phyloP scores from a whole-genome alignment of 92 coral and sea anemone species.

The Zoanthus sociatus region DNA sequence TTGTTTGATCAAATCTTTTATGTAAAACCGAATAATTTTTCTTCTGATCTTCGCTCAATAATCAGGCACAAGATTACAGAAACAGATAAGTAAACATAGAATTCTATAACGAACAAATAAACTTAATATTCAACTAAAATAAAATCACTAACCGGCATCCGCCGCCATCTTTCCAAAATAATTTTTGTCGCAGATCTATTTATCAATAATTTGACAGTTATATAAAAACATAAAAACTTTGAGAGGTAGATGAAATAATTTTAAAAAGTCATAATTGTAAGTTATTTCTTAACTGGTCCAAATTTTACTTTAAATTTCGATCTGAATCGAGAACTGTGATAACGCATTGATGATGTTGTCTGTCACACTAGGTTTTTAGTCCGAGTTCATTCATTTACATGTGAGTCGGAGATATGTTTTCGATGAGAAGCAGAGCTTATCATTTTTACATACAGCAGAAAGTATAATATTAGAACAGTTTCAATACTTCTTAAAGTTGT shows the following conservation, averaged over 20 bases:
- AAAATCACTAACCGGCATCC: neutral
- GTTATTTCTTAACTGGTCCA: neutral
- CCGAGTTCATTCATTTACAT: neutral
- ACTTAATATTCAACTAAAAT: neutral
- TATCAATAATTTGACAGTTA: neutral
- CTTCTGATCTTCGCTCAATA: neutral
- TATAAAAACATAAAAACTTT: neutral
- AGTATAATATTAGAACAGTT: neutral
- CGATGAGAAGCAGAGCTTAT: neutral
- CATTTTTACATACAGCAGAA: neutral
- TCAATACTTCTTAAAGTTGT: neutral
- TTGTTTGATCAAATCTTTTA: neutral
- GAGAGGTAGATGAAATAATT: neutral
- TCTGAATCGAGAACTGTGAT: neutral
- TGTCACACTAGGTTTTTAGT: neutral
- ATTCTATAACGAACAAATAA: neutral
- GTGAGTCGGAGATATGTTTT: neutral
- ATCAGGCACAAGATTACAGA: neutral
- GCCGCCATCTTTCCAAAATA: conserved; percentile 20
- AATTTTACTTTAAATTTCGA: neutral
- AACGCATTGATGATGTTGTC: neutral
- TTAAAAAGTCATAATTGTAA: neutral
- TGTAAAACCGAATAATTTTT: neutral
- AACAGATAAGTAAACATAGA: neutral
- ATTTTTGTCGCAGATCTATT: neutral